Evolutionary conservation across 1,140 invertebrate genomes (phyloP).

Genomic region (Drosophila arawakana): DNA sequence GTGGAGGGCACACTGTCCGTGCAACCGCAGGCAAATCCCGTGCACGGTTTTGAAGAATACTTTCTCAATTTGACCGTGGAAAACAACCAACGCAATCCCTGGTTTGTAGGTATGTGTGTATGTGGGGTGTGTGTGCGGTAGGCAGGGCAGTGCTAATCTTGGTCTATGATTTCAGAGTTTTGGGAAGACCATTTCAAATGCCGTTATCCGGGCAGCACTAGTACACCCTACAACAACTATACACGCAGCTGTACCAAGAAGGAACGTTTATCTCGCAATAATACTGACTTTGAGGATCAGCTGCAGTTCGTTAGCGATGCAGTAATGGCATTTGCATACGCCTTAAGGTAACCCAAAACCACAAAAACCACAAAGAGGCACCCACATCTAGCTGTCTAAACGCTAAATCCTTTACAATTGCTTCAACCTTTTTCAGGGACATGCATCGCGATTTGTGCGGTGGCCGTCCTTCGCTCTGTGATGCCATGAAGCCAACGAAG

Average conservation of each 20-base stretch:
- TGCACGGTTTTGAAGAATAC: slow-evolving; percentile 94
- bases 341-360: slow-evolving; percentile 88
- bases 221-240: slow-evolving; percentile 94
- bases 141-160: slow-evolving; percentile 3
- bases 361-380: background rate
- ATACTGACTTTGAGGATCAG: slow-evolving; percentile 94
- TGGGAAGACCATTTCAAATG: slow-evolving; percentile 97
- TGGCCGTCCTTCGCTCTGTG: slow-evolving; percentile 90
- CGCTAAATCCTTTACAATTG: slow-evolving; percentile 5
- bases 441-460: slow-evolving; percentile 94
- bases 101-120: slow-evolving; percentile 93
- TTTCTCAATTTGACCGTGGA: slow-evolving; percentile 93
- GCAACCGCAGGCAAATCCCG: slow-evolving; percentile 95
- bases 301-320: slow-evolving; percentile 97
- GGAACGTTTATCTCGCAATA: slow-evolving; percentile 89
- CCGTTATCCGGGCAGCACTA: slow-evolving; percentile 90
- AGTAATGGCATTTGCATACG: slow-evolving; percentile 95
- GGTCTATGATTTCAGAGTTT: slow-evolving; percentile 88
- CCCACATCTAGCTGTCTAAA: too few relatives aligned
- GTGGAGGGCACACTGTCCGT: slow-evolving; percentile 96
- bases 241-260: slow-evolving; percentile 88
- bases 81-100: slow-evolving; percentile 95
- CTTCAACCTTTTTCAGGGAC: slow-evolving; percentile 86
- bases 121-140: too few relatives aligned
- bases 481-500: slow-evolving; percentile 94